Base-by-base conservation (phyloP, 2,888 invertebrate species). In the Apodemia mormo region DNA sequence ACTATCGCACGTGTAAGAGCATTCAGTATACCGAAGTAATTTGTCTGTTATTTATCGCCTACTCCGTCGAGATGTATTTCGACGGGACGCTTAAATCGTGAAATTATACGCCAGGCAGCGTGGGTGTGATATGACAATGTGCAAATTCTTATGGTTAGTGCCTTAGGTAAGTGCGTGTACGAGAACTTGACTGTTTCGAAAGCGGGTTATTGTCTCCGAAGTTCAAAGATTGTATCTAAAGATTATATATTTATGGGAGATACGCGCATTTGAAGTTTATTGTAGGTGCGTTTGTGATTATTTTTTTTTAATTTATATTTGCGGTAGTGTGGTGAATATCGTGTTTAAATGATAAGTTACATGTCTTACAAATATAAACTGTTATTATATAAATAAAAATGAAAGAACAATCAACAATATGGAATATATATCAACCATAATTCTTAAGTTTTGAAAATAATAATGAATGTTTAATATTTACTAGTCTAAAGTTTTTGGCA, bases 51-150 rank as follows among this genome's bases (percentile, higher is more conserved):
- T 90, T 92, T 92, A 92, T 89, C 83, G 83, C 79, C 78, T 78
- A 76, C 82, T 83, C 81, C 80, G 77, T 79, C 80, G 80, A 84
- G 85, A 86, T 86, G 84, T 88, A 86, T 90, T 88, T 88, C 86
- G 88, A 83, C 81, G 84, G 82, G 84, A 84, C 82, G 83, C 81
- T 85, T 86, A 87, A 87, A 90, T 92, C 88, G 87, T 82, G 85
- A 85, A 89, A 91, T 92, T 92, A 92, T 92, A 85, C 90, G 77
- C 78, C 79, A 76, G 74, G 75, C 76, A 74, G 83, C 83, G 92
- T 90, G 87, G 91, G 92, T 83, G 89, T 83, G 80, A 83, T 88
- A 87, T 87, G 89, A 90, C 90, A 90, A 89, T 87, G 88, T 85
- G 86, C 85, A 84, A 88, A 88, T 82, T 81, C 80, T 84, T 81